Evolutionary conservation across 2,113 vertebrate genomes (phyloP).

Genomic region (Synchiropus splendidus): DNA sequence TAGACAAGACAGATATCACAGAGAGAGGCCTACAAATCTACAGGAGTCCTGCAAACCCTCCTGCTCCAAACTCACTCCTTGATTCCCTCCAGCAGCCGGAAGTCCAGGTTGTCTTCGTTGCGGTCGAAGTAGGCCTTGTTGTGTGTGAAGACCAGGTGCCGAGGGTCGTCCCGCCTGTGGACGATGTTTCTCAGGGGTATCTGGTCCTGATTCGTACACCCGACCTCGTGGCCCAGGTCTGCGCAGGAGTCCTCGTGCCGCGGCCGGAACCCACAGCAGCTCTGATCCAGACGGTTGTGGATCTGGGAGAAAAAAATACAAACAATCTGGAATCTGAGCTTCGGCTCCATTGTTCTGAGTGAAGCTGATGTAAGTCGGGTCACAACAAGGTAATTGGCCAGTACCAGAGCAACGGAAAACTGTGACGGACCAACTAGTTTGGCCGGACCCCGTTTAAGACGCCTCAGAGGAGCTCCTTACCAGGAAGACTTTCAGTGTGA

Average conservation of each 20-base stretch:
- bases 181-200: slow-evolving; percentile 73
- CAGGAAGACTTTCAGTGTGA: too few species aligned
- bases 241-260: slow-evolving; percentile 78
- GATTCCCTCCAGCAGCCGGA: slow-evolving; percentile 86
- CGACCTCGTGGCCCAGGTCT: slow-evolving; percentile 54
- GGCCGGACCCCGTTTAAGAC: too few species aligned
- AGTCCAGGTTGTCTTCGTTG: slow-evolving; percentile 90
- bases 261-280: slow-evolving; percentile 92
- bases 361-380: too few species aligned
- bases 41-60: not conserved
- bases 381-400: too few species aligned
- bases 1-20: too few species aligned
- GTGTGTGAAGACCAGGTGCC: slow-evolving; percentile 77
- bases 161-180: slow-evolving; percentile 69
- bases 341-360: not conserved
- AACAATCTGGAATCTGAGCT: not conserved
- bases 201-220: slow-evolving; percentile 66
- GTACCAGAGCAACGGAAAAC: too few species aligned
- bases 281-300: slow-evolving; percentile 82
- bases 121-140: slow-evolving; percentile 92
- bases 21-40: too few species aligned
- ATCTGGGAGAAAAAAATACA: slow-evolving; percentile 63
- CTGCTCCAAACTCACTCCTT: slow-evolving; percentile 79
- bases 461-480: too few species aligned
- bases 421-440: too few species aligned